A percentile compares a stretch with the other conserved stretches of the same genome.
Conservation (phyloP, 2,888 invertebrate genomes). For the Stegophylla sp. region DNA sequence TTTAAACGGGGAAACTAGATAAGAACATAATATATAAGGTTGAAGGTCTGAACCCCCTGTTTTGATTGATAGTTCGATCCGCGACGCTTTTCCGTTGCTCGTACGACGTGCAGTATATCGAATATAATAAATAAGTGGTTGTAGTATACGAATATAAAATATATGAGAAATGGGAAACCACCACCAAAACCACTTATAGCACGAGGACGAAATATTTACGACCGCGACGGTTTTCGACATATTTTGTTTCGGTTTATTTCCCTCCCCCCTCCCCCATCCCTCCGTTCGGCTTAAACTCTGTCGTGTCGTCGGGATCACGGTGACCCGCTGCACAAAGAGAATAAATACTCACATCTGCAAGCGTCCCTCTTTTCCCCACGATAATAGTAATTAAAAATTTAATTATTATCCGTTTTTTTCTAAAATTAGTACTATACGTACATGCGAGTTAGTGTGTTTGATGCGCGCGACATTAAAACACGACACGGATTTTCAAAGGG, state of each 20-base stretch:
- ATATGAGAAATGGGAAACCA: constrained; percentile 1
- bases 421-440: constrained; percentile 21
- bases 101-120: not conserved
- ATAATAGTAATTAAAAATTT: not conserved
- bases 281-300: too few relatives aligned
- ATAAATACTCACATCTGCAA: too few relatives aligned
- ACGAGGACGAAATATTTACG: constrained; percentile 21
- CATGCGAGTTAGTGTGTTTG: too few relatives aligned
- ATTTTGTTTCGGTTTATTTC: not conserved
- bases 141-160: too few relatives aligned
- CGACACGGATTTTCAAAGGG: not conserved
- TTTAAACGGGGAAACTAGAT: constrained; percentile 31
- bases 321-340: too few relatives aligned
- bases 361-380: too few relatives aligned
- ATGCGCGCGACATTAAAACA: not conserved
- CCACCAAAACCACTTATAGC: constrained; percentile 24
- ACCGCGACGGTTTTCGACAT: constrained; percentile 15
- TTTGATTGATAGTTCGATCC: constrained; percentile 41
- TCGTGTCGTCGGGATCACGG: too few relatives aligned
- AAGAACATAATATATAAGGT: constrained; percentile 35
- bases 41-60: constrained; percentile 10
- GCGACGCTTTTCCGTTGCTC: not conserved
- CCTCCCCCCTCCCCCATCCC: not conserved
- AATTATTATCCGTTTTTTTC: not conserved
- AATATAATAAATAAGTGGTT: too few relatives aligned